Evolutionary conservation across 2,797 vertebrate genomes (phyloP).

Genomic region (Parotocinclus haroldoi): DNA sequence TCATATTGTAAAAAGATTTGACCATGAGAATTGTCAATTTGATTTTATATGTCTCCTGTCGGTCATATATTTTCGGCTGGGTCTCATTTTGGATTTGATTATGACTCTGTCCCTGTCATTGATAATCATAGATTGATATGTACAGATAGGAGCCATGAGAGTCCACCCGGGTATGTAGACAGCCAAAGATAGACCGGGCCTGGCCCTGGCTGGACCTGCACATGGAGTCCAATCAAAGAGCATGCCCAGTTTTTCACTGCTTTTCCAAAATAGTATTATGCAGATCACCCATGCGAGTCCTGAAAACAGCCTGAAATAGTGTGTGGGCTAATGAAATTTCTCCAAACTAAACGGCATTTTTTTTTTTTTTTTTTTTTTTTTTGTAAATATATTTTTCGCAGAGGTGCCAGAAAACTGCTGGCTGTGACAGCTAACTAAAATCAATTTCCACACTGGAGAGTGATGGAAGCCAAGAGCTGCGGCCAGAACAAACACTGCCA

Average conservation of each 20-base stretch:
- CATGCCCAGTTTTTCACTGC: slow-evolving; percentile 31
- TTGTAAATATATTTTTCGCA: slow-evolving; percentile 51
- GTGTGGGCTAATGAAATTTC: slow-evolving; percentile 56
- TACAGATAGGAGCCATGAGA: slow-evolving; percentile 31
- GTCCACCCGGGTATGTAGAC: slow-evolving; percentile 37
- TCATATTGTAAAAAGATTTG: slow-evolving; percentile 54
- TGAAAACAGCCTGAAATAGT: slow-evolving; percentile 40
- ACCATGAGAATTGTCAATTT: slow-evolving; percentile 51
- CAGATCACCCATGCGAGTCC: slow-evolving; percentile 38
- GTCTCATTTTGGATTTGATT: slow-evolving; percentile 49
- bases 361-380: slow-evolving; percentile 42
- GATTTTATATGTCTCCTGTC: slow-evolving; percentile 47
- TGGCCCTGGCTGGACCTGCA: slow-evolving; percentile 37
- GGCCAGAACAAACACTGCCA: slow-evolving; percentile 56
- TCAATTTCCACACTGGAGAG: slow-evolving; percentile 59
- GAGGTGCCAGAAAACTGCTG: slow-evolving; percentile 55
- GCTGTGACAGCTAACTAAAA: slow-evolving; percentile 63
- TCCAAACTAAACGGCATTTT: slow-evolving; percentile 48
- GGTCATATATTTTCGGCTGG: slow-evolving; percentile 41
- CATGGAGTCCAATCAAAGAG: slow-evolving; percentile 26
- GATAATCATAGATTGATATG: slow-evolving; percentile 47
- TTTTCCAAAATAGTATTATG: slow-evolving; percentile 47
- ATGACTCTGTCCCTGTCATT: slow-evolving; percentile 50
- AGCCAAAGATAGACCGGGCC: slow-evolving; percentile 43
- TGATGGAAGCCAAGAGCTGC: slow-evolving; percentile 52